Base-by-base conservation (phyloP, 2,113 vertebrate species). In the Equus przewalskii region DNA sequence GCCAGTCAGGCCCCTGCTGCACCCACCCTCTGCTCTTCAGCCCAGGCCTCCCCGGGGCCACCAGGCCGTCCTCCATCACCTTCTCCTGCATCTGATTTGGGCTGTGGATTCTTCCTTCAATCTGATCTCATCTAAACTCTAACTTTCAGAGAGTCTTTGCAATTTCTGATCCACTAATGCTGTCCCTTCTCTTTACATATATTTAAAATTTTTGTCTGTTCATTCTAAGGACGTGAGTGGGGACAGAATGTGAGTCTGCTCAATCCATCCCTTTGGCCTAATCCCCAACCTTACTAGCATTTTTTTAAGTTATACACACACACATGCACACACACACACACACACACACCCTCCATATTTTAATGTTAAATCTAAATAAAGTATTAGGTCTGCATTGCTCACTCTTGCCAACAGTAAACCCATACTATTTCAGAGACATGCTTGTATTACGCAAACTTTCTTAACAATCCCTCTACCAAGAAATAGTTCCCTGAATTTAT, bases 281-380 rank as follows among this genome's bases (percentile, higher is more conserved):
- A 86, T 36, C 4, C 3, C 26, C 21, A 36, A 16, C 8, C 9
- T 67, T 41, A 60, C 4, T 28, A 56, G 60, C 67, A 54, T 64
- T 75, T 28, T 92, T 69, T 62, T 75, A 89, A 86, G 41, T 54
- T 21, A 73, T 14, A 58, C 6, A 26, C 72, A 54, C 11, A 13
- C 10, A 58, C 64, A 36, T 28, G 36, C 9, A 30, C 41, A 24
- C 28, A 33, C 67, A 65, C 33, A 62, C 21, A 51, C 64, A 62
- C 49, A 60, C 41, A 51, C 36, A 86, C 44, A 18, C 19, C 73
- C 14, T 44, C 36, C 22, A 76, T 30, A 93, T 64, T 58, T 78
- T 93, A 70, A 93, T 33, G 46, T 13, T 67, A 82, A 92, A 92
- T 92, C 65, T 90, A 97, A 92, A 85, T 46, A 89, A 96, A 91